Evolutionary conservation across 1,140 invertebrate species (phyloP), one percentile per base, ranked within the genome.

Genomic region (Pteromalus puparum): DNA sequence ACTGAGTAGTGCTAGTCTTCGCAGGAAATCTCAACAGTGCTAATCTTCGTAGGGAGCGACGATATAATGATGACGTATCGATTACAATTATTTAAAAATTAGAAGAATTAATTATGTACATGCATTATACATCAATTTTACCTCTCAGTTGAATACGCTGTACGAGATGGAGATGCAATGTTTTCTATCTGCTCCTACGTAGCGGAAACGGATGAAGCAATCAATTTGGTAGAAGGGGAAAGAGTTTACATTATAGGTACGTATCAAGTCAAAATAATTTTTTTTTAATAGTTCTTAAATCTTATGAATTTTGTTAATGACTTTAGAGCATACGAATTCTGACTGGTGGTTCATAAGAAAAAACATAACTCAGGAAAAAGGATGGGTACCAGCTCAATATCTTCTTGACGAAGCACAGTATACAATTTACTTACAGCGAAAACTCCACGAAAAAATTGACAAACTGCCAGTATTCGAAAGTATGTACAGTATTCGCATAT

Each of bases 291-390:
- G 1, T 42, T 73, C 15, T 24, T 30, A 73, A 83, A 7, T 28
- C 5, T 7, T 21, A 61, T 61, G 7, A 21, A n/a, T 21, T 0
- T 21, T 18, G 3, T 1, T 7, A 7, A 61, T 61, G 3, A 77
- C 82, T 87, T 85, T 85, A 95, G 96, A 97, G 91, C 96, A 95
- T 82, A 95, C 96, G 68, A 97, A 97, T 88, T 91, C 93, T 85
- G 97, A 98, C 89, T 98, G 97, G 97, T 98, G 97, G 97, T 97
- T 97, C 90, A 97, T 98, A 0, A 95, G 95, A 87, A 99, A 98
- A 92, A 95, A 97, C 91, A 92, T 98, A 24, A 98, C 97, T 0
- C 96, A 98, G 90, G 97, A 98, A 92, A 97, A 96, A 89, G 98
- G 98, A 79, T 98, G 97, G 96, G 97, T 98, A 34, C 97, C 97